Evolutionary conservation across 2,888 invertebrate genomes (phyloP), one percentile per base, ranked within the genome.

Genomic region (Trichacis sp.): DNA sequence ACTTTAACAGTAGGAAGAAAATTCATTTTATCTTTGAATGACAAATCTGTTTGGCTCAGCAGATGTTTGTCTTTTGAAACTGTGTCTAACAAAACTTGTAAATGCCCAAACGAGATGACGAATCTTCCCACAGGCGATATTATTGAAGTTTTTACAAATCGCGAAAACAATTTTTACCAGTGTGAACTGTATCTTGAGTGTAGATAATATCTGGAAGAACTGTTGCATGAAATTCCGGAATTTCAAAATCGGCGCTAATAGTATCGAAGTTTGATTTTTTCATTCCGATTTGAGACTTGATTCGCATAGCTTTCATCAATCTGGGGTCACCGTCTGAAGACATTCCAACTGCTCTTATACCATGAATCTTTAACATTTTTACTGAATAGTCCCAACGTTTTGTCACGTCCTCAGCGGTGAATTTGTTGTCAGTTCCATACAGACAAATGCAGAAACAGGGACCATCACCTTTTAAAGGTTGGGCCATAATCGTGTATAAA

Each of bases 401-500:
- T 3, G 53, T 12, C 14, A 73, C 73, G 43, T 75, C 64, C 11
- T 65, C 52, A 48, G 36, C 46, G 19, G 57, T 68, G 59, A 76
- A 76, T 56, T 61, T 71, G 63, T 76, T 75, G 53, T 73, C 70
- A 12, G 73, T 74, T 2, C 71, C 72, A 53, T 59, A 74, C 14
- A 75, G 18, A 24, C 51, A 56, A 9, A 73, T 46, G 55, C 74
- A 75, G 69, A 71, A 75, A 15, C 63, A 50, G 11, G 72, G 68
- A 19, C 69, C 64, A 50, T 67, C 51, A 9, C 56, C 12, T 42
- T 50, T 40, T 11, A 70, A 18, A 9, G 71, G 40, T 60, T 74
- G 72, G 15, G 69, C 73, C 52, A 73, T 75, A n/a, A 70, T 64
- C 11, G 68, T 65, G 53, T 74, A 73, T 1, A 68, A 59, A 30